Evolutionary conservation across 1,140 invertebrate genomes (phyloP).

Genomic region (Caenorhabditis tropicalis): DNA sequence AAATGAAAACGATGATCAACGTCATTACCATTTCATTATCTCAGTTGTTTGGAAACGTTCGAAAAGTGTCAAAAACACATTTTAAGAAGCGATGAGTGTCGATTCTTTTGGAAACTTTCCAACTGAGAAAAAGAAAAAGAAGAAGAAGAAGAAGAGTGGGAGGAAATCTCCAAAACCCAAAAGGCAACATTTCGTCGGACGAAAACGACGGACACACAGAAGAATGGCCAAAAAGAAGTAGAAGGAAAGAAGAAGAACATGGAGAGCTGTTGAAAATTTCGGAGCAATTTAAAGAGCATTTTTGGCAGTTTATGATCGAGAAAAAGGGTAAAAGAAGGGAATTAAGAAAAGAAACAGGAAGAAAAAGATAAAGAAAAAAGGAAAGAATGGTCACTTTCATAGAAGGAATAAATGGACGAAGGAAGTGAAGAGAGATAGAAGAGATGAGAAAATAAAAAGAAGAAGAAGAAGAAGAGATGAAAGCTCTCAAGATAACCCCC

Average conservation of each 20-base stretch:
- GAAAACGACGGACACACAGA: background rate
- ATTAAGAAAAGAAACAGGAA: background rate
- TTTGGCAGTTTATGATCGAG: constrained; percentile 1
- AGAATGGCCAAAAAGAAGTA: background rate
- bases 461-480: background rate
- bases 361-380: background rate
- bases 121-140: background rate
- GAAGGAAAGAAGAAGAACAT: background rate
- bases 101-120: background rate
- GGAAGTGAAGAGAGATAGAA: background rate
- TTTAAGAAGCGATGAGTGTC: background rate
- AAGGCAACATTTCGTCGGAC: constrained; percentile 6
- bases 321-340: background rate
- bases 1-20: background rate
- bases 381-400: background rate
- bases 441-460: too few species aligned
- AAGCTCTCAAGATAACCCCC: constrained; percentile 30
- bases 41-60: background rate
- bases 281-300: background rate
- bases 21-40: background rate
- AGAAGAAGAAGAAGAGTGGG: background rate
- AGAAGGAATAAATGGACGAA: too few species aligned
- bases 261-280: background rate
- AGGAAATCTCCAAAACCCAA: constrained; percentile 37
- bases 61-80: background rate